Conservation (phyloP, 2,797 vertebrate species). For the Bovichtus variegatus region DNA sequence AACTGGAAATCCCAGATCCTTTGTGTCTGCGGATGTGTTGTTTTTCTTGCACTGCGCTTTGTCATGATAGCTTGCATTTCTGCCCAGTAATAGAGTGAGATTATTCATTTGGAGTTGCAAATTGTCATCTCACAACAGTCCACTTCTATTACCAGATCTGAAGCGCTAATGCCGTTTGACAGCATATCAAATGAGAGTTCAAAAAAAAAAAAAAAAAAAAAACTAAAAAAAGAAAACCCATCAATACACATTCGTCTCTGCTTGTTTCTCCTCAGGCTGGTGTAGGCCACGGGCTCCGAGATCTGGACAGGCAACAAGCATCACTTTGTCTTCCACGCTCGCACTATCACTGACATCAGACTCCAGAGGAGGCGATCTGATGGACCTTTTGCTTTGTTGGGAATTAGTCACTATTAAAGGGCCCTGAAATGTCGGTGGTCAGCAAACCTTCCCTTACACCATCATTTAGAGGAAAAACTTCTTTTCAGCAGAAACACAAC, state of each 20-base stretch:
- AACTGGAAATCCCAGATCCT: constrained; percentile 19
- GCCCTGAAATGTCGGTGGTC: constrained; percentile 56
- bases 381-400: constrained; percentile 57
- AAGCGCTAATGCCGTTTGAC: constrained; percentile 61
- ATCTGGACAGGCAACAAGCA: constrained; percentile 69
- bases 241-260: constrained; percentile 78
- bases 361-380: constrained; percentile 57
- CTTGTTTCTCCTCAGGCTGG: constrained; percentile 72
- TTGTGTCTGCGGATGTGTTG: constrained; percentile 22
- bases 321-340: constrained; percentile 68
- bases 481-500: background rate
- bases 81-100: constrained; percentile 45
- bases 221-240: no score
- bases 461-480: constrained; percentile 27
- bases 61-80: constrained; percentile 29
- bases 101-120: constrained; percentile 63
- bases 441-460: constrained; percentile 43
- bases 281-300: constrained; percentile 49
- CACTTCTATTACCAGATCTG: constrained; percentile 45
- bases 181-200: constrained; percentile 53
- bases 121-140: constrained; percentile 62
- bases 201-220: no score
- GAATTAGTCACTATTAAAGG: constrained; percentile 68
- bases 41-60: constrained; percentile 6
- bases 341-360: constrained; percentile 75